Base-by-base conservation (phyloP, 2,888 invertebrate species). In the Leucophenga montana region DNA sequence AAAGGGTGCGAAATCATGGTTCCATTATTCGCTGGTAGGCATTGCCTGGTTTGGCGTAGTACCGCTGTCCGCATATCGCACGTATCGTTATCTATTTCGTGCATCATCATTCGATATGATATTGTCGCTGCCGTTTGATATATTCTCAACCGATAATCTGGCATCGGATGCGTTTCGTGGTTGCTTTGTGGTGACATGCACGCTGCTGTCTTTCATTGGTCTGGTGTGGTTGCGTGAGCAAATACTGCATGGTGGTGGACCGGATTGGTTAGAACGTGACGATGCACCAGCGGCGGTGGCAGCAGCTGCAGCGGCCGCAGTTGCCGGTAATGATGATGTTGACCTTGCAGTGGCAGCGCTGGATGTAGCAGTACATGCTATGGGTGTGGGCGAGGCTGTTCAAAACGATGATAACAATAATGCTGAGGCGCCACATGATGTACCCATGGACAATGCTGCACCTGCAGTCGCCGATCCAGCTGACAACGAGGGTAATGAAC, bases 181-280 rank as follows among this genome's bases (percentile, higher is more conserved):
- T 14, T 97, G 96, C 88, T 95, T 98, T 89, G 98, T 99, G 46
- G 98, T 99, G 13, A 95, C 96, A 3, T 97, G 98, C 86, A 99
- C 99, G 1, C 89, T 99, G 70, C 95, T 97, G 87, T 96, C 97
- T 0, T 99, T 99, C 86, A 98, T 99, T 81, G 97, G 98, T 6
- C 90, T 99, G 61, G 97, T 99, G 4, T 99, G 99, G 99, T 90
- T 99, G 64, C 90, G 99, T 76, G 99, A 99, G 89, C 99, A 99
- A 89, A 98, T 99, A 72, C 91, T 99, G 82, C 97, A 98, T 86
- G 98, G 98, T 0, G 98, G 98, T 33, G 98, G 97, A 0, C 98
- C 98, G 0, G 98, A 98, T 83, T 98, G 98, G 98, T 91, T 98
- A 94, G 88, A 87, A 85, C 91, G 94, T 73, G 95, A 95, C 75